Evolutionary conservation across 2,888 invertebrate species (phyloP).

Genomic region (Hololepta plana): DNA sequence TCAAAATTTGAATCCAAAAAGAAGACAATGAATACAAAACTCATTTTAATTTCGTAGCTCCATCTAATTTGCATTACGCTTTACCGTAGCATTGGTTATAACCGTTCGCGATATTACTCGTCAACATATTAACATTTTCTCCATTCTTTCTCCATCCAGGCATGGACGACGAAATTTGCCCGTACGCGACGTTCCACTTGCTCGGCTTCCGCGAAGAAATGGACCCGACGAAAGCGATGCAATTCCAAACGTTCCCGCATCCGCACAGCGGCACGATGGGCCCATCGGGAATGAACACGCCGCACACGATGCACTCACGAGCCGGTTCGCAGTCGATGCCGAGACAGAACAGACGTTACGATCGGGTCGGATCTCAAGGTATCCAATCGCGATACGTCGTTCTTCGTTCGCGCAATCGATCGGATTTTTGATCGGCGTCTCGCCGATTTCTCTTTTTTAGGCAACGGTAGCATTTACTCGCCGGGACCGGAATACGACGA

Average conservation of each 20-base stretch:
- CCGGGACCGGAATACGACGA: constrained; percentile 84
- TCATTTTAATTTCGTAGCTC: no score
- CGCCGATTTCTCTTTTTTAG: no score
- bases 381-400: no score
- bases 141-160: no score
- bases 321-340: constrained; percentile 84
- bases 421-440: no score
- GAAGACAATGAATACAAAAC: no score
- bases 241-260: constrained; percentile 78
- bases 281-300: constrained; percentile 48
- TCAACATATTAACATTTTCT: no score
- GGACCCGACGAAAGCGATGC: constrained; percentile 80
- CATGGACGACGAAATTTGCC: constrained; percentile 93
- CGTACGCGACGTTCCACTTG: constrained; percentile 91
- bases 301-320: constrained; percentile 60
- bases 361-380: constrained; percentile 28
- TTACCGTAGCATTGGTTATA: background rate
- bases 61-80: no score
- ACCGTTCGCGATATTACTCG: background rate
- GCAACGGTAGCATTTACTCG: constrained; percentile 65
- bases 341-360: constrained; percentile 26
- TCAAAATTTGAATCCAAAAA: no score
- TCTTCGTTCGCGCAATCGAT: no score
- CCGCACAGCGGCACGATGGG: constrained; percentile 71
- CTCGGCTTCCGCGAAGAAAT: constrained; percentile 90